Evolutionary conservation across 2,113 vertebrate genomes (phyloP).

Genomic region (Cathartes aura): DNA sequence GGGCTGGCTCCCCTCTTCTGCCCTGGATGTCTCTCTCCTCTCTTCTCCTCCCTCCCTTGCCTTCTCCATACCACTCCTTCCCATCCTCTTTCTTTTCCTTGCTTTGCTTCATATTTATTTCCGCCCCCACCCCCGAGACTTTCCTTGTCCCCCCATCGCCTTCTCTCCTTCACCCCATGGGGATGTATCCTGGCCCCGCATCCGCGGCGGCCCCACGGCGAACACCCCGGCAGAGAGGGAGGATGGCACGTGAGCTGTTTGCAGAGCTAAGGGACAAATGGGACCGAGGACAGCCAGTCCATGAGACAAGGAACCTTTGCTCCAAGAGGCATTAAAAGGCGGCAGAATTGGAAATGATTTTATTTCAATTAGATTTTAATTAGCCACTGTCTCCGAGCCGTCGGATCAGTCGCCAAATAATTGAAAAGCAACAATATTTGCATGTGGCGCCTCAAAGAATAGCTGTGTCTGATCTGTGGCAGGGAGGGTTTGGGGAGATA

Average conservation of each 20-base stretch:
- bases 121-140: accelerated
- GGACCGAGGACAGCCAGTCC: neutral
- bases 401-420: constrained; percentile 72
- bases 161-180: neutral
- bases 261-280: neutral
- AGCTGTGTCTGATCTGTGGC: constrained; percentile 46
- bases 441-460: constrained; percentile 66
- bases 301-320: constrained; percentile 2
- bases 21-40: neutral
- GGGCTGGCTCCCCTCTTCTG: neutral
- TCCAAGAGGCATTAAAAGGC: constrained; percentile 16
- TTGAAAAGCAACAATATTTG: constrained; percentile 76
- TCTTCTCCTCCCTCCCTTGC: neutral
- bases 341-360: constrained; percentile 69
- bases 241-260: neutral
- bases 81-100: neutral
- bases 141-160: neutral
- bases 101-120: neutral
- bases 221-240: neutral
- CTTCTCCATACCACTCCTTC: neutral
- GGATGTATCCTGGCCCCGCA: neutral
- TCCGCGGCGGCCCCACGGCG: neutral
- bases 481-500: constrained; percentile 53
- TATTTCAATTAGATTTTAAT: constrained; percentile 83
- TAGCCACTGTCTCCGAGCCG: constrained; percentile 68